A percentile compares a stretch with the other conserved stretches of the same genome.
Evolutionary conservation across 2,888 invertebrate genomes (phyloP).

Genomic region (Oscheius onirici): DNA sequence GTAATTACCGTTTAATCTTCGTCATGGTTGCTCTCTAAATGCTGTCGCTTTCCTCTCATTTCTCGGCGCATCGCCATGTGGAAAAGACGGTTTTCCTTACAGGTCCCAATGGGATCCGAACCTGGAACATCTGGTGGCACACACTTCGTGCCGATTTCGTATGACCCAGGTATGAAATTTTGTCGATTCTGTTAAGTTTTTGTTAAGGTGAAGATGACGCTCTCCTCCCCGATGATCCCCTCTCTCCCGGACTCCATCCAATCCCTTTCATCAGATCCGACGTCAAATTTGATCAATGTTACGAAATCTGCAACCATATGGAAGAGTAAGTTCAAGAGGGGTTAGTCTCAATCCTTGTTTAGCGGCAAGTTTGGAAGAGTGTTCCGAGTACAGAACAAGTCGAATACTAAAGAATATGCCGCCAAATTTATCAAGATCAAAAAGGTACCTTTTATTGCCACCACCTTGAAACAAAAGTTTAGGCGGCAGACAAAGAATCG

Average conservation of each 20-base stretch:
- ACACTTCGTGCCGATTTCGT: constrained; percentile 50
- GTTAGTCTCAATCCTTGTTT: constrained; percentile 22
- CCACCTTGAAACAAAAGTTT: not conserved
- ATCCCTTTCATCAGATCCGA: constrained; percentile 61
- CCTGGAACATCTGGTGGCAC: constrained; percentile 41
- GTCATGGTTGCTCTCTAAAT: constrained; percentile 23
- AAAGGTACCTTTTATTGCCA: constrained; percentile 35
- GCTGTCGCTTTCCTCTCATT: constrained; percentile 1
- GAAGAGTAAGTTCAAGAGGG: constrained; percentile 59
- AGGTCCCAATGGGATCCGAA: constrained; percentile 54
- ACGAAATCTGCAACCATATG: constrained; percentile 58
- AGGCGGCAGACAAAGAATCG: constrained; percentile 64
- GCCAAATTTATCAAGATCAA: constrained; percentile 80
- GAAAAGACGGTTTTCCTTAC: constrained; percentile 27
- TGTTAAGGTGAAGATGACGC: constrained; percentile 42
- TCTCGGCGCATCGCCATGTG: constrained; percentile 8
- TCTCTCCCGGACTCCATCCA: constrained; percentile 64
- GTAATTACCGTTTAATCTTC: constrained; percentile 23
- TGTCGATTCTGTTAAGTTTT: not conserved
- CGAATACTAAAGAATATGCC: constrained; percentile 79
- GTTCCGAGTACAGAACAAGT: constrained; percentile 77
- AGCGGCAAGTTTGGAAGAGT: constrained; percentile 76
- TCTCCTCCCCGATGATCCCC: constrained; percentile 55
- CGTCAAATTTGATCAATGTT: constrained; percentile 65
- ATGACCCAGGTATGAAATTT: constrained; percentile 44